Conservation (phyloP, 1,140 invertebrate species). For the Drosophila kurseongensis region DNA sequence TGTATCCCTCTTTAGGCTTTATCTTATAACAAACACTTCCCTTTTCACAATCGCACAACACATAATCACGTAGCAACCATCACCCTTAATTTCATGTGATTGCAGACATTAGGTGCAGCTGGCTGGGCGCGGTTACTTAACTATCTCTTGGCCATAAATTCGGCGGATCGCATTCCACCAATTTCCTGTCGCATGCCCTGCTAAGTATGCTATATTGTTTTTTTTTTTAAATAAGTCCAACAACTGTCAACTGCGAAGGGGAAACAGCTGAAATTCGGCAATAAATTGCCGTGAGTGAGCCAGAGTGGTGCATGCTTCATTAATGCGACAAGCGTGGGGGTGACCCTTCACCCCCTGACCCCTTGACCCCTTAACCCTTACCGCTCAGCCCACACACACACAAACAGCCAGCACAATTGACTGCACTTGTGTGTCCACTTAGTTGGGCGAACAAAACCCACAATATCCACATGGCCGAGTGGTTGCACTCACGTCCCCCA, state of each 20-base stretch:
- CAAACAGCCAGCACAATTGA: slow-evolving; percentile 57
- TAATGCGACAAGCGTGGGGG: slow-evolving; percentile 57
- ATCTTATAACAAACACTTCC: too few species aligned
- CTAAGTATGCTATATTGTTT: slow-evolving; percentile 36
- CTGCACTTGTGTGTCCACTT: slow-evolving; percentile 67
- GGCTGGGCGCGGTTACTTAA: slow-evolving; percentile 21
- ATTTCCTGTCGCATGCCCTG: slow-evolving; percentile 27
- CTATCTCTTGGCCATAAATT: slow-evolving; percentile 54
- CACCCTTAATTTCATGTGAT: slow-evolving; percentile 45
- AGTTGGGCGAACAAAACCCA: slow-evolving; percentile 42
- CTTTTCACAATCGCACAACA: neutral
- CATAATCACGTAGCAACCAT: slow-evolving; percentile 38
- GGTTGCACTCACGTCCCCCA: slow-evolving; percentile 12
- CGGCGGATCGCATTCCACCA: slow-evolving; percentile 6
- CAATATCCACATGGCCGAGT: slow-evolving; percentile 48
- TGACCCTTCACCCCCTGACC: neutral
- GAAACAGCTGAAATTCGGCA: slow-evolving; percentile 51
- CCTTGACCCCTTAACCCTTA: neutral
- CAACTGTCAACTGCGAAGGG: slow-evolving; percentile 46
- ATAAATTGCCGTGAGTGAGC: slow-evolving; percentile 60
- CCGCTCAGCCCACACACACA: neutral
- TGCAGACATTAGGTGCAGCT: slow-evolving; percentile 61
- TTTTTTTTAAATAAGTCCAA: slow-evolving; percentile 56
- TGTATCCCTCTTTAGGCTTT: too few species aligned
- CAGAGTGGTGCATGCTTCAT: slow-evolving; percentile 53